These are phyloP conservation scores for Homarus americanus DNA, from an alignment of 1,140 invertebrate genomes.

Conservation along the genomic window DNA sequence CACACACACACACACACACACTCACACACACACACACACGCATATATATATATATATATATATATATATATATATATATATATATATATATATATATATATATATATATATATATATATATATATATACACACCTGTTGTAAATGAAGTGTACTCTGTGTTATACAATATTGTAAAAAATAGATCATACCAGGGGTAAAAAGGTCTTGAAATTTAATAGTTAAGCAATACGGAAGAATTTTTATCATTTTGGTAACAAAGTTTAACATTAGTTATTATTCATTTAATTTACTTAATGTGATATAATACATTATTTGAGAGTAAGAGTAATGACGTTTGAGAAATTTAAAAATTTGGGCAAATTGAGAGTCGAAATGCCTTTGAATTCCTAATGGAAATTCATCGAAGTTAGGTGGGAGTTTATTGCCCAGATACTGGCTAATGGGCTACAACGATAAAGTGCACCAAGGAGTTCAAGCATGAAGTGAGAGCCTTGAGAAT, in stretches of 20 bases:
- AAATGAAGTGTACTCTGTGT: not conserved
- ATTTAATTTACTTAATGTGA: not conserved
- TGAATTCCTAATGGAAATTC: too few species aligned
- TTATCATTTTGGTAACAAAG: not conserved
- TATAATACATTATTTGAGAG: not conserved
- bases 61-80: conserved; percentile 4
- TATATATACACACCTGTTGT: too few species aligned
- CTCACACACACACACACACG: not conserved
- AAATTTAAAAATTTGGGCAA: too few species aligned
- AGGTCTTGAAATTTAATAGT: too few species aligned
- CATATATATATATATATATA: conserved; percentile 8
- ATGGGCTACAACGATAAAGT: too few species aligned
- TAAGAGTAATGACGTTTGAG: too few species aligned
- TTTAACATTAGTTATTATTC: not conserved
- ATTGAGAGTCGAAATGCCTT: too few species aligned
- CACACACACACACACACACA: conserved; percentile 3
- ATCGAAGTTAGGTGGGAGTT: too few species aligned
- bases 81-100: conserved; percentile 5
- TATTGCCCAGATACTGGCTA: too few species aligned
- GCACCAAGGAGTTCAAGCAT: too few species aligned
- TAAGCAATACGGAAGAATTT: not conserved
- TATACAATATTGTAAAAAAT: not conserved
- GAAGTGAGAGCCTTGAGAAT: too few species aligned
- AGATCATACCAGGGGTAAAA: too few species aligned
- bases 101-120: not conserved